Base-by-base conservation (phyloP, 2,797 vertebrate genomes). In the Leuciscus waleckii region DNA sequence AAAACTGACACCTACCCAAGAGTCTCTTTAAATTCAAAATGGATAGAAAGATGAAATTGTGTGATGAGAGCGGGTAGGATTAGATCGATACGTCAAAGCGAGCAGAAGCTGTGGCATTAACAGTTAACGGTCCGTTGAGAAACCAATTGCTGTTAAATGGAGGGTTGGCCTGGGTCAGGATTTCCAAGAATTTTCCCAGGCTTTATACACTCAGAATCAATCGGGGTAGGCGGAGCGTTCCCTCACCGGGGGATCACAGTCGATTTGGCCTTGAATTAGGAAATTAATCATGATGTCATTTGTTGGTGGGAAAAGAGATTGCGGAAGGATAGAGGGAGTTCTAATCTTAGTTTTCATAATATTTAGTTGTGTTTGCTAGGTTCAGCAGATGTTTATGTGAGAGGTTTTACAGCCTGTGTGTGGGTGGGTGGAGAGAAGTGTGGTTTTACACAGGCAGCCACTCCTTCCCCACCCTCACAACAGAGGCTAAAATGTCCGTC, bases 91-190 rank as follows among this genome's bases (percentile, higher is more conserved):
- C 23, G 26, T 77, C 41, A 81, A 76, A 82, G 80, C 43, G 17
- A 79, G 84, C 69, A 87, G 87, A 46, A 86, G 51, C 56, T 84
- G 74, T 75, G 65, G 81, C 43, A 29, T 51, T 81, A 76, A 67
- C 58, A 74, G 68, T 84, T 84, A 58, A 76, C 56, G 39, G 41
- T 82, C 63, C 3, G 49, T 83, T 86, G 75, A 79, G 75, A 84
- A 84, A 85, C 74, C 86, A 87, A 89, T 89, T 83, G 81, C 75
- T 86, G 68, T 87, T 65, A 67, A 85, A 84, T 43, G 29, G 51
- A 74, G 61, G 61, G 69, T 79, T 81, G 41, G 63, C n/a, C 43
- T 9, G 68, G 65, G 74, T 83, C 85, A 69, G 84, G 74, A 74
- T 39, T 79, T 78, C 81, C 35, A 84, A 63, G 84, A 84, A 82